phyloP scores from a whole-genome alignment of 37 sponge, comb jelly and placozoan species.

The Ephydatia muelleri region DNA sequence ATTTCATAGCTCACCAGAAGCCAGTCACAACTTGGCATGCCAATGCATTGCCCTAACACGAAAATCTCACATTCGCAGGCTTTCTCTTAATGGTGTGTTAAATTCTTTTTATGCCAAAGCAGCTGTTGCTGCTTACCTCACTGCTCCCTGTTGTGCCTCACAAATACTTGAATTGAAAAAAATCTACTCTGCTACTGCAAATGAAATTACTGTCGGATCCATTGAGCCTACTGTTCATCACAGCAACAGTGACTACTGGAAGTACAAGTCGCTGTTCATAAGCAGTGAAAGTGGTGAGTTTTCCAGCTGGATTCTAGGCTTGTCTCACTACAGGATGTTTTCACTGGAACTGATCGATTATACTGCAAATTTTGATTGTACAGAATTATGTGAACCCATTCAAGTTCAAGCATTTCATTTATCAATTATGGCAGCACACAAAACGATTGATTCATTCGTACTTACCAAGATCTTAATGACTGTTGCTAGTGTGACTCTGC shows the following conservation, averaged over 20 bases:
- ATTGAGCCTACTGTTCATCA: neutral
- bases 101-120: neutral
- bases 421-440: neutral
- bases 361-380: neutral
- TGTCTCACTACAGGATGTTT: neutral
- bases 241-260: neutral
- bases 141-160: neutral
- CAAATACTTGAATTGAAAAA: neutral
- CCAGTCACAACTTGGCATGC: neutral
- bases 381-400: neutral
- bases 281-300: neutral
- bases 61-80: neutral
- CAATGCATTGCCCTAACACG: neutral
- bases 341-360: neutral
- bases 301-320: neutral
- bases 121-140: neutral
- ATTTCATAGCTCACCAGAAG: neutral
- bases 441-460: neutral
- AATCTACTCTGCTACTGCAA: neutral
- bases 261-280: neutral
- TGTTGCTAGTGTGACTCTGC: neutral
- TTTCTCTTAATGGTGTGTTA: neutral
- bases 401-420: neutral
- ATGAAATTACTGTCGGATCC: too few relatives aligned
- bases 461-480: neutral